Evolutionary conservation across 2,888 invertebrate genomes (phyloP).

Genomic region (Clistopyga incitator): DNA sequence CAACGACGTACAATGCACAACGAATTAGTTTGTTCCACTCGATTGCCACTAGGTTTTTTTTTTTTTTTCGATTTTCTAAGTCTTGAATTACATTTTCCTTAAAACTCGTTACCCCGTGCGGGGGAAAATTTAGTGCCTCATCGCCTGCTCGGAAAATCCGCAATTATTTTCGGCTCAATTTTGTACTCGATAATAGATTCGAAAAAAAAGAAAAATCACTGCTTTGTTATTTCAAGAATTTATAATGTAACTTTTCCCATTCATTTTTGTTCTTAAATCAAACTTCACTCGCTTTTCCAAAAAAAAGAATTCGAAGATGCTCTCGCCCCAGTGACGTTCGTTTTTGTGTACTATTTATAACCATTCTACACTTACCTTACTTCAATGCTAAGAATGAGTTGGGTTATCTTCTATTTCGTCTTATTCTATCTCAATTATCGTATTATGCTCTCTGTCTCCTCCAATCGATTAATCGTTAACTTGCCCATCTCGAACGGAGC

Average conservation of each 20-base stretch:
- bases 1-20: not conserved
- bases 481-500: constrained; percentile 11
- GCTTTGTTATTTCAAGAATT: constrained; percentile 33
- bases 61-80: constrained; percentile 40
- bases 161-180: constrained; percentile 19
- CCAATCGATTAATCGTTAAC: constrained; percentile 24
- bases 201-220: constrained; percentile 43
- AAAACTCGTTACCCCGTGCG: constrained; percentile 30
- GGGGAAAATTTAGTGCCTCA: constrained; percentile 38
- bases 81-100: constrained; percentile 56
- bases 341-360: constrained; percentile 61
- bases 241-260: constrained; percentile 8
- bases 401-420: constrained; percentile 72
- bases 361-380: constrained; percentile 66
- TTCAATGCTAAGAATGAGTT: constrained; percentile 64
- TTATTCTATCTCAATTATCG: constrained; percentile 72
- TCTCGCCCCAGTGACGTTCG: constrained; percentile 58
- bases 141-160: constrained; percentile 25
- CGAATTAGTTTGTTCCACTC: constrained; percentile 29
- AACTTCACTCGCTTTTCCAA: constrained; percentile 9
- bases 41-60: constrained; percentile 43
- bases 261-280: constrained; percentile 15
- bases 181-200: constrained; percentile 46
- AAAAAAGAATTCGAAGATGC: constrained; percentile 55
- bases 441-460: constrained; percentile 72